Evolutionary conservation across 1,140 invertebrate genomes (phyloP), one percentile per base, ranked within the genome.

Genomic region (Pantala flavescens): DNA sequence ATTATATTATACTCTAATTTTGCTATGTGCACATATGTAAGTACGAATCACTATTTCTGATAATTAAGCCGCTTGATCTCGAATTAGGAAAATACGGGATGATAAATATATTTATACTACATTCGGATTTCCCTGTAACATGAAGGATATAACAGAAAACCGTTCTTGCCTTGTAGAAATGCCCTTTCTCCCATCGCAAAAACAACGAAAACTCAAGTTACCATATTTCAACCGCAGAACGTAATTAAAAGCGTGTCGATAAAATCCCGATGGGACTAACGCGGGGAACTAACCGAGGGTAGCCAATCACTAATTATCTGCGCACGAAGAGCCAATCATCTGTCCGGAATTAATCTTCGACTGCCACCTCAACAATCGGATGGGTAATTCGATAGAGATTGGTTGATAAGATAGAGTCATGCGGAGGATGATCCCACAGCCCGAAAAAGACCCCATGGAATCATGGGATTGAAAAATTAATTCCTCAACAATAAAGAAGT

Each of bases 231-330:
- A 36, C 28, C 9, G 28, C 28, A 36, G 49, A 63, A 63, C 14
- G 49, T 63, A 63, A 63, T 63, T 63, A 63, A 63, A 63, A 63
- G 49, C 49, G 49, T 63, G 49, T 21, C 49, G 49, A 63, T 63
- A 63, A 63, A 63, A 63, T 19, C n/a, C 49, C 5, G 49, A 5
- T 63, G 49, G 12, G 49, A 63, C 49, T 63, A 63, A 21, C 12
- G 14, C 49, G 49, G 49, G 49, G 49, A 63, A 63, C 49, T 63
- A 63, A 63, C 3, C 49, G 49, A 63, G 49, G 49, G 49, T 63
- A 63, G 49, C 49, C 49, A 63, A 63, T 63, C 49, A 63, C 49
- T 63, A 63, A 63, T 63, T 63, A 63, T 21, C 49, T 21, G 49
- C 49, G 49, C 49, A 63, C 49, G 49, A 63, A 63, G 49, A 3